A percentile compares a stretch with the other conserved stretches of the same genome.
phyloP scores from a whole-genome alignment of 2,888 invertebrate genomes.

The Eristalinus sepulchralis region DNA sequence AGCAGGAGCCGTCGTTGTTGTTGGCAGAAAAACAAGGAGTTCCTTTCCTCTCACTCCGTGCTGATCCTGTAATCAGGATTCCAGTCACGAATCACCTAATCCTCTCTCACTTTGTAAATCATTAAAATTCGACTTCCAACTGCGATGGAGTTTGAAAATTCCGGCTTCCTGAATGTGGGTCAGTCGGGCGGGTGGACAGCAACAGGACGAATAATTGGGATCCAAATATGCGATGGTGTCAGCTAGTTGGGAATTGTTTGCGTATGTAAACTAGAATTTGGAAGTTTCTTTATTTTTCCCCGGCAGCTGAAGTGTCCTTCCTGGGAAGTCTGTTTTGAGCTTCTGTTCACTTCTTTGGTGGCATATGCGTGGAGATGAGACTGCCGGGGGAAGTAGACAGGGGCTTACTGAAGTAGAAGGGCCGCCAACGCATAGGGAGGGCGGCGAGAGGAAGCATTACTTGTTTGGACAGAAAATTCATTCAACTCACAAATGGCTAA shows the following conservation, averaged over 20 bases:
- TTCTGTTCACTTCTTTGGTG: too few relatives aligned
- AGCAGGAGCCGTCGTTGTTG: not conserved
- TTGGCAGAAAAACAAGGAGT: slow-evolving; percentile 2
- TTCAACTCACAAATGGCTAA: too few relatives aligned
- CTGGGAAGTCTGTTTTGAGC: not conserved
- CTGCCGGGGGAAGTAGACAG: too few relatives aligned
- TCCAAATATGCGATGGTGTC: not conserved
- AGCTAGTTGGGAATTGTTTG: not conserved
- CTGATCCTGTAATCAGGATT: slow-evolving; percentile 45
- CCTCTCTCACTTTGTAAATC: slow-evolving; percentile 60
- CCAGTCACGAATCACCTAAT: slow-evolving; percentile 62
- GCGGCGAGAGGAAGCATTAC: too few relatives aligned
- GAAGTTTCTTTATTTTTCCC: not conserved
- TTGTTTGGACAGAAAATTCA: too few relatives aligned
- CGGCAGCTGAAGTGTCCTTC: not conserved
- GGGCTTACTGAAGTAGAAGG: too few relatives aligned
- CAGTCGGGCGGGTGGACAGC: not conserved
- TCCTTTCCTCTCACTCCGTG: not conserved
- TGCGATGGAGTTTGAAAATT: slow-evolving; percentile 15
- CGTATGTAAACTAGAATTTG: not conserved
- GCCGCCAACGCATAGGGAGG: too few relatives aligned
- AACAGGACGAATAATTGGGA: not conserved
- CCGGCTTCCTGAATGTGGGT: not conserved
- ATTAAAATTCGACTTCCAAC: slow-evolving; percentile 61
- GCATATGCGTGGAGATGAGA: too few relatives aligned